Evolutionary conservation across 2,888 invertebrate genomes (phyloP), one percentile per base, ranked within the genome.

Genomic region (Gerris lacustris): DNA sequence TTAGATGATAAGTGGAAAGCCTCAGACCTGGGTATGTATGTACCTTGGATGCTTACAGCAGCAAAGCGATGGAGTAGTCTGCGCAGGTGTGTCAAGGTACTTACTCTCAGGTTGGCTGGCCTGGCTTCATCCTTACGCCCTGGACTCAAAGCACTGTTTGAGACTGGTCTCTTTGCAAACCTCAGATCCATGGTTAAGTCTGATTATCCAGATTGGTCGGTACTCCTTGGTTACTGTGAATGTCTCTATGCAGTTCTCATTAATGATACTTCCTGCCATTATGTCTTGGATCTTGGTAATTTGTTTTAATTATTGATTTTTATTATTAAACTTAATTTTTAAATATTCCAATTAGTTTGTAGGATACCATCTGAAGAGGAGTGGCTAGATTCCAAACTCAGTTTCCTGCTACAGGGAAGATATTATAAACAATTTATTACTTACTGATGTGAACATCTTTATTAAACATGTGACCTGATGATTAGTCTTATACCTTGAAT

Each of bases 21-120:
- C 55, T 55, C 55, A 55, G 55, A 55, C 55, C 55, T 55, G 9
- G 55, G 55, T 55, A 55, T 55, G 55, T 55, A 55, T 15, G 55
- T 55, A 55, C 55, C 55, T 55, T 55, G 55, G 55, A 11, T 55
- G 15, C 55, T 55, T 55, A 55, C 55, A 9, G 55, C 15, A 15
- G 55, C 15, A 9, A 55, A 55, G 15, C 9, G 15, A 55, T 55
- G 55, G 55, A 55, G 15, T 11, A 55, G 11, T 11, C 55, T 55
- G 55, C 9, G 15, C 9, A 55, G 11, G 9, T 55, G 55, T 55
- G 55, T 55, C 55, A 55, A 55, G 15, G 55, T 55, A 11, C 15
- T 55, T 11, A 11, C 55, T 55, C 55, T 55, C 15, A 9, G 55
- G 9, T 55, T 55, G 55, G 15, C 55, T 55, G 55, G 55, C 5